Evolutionary conservation across 1,140 invertebrate species (phyloP).

Genomic region (Drosophila orena): DNA sequence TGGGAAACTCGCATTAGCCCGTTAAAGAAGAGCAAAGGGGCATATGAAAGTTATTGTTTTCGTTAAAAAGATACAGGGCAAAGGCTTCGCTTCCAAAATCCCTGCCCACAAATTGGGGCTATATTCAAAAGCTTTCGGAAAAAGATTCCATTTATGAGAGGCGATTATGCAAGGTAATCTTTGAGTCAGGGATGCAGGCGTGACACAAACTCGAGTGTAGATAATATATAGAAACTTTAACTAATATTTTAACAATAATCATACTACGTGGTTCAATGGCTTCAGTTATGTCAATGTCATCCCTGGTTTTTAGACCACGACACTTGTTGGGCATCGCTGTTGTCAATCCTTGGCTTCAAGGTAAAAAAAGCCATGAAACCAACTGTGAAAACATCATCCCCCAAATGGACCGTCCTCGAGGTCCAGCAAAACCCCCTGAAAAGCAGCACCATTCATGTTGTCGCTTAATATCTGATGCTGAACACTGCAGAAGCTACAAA

Average conservation of each 20-base stretch:
- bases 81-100: not conserved
- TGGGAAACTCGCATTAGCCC: slow-evolving; percentile 77
- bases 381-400: slow-evolving; percentile 26
- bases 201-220: not conserved
- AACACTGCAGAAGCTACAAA: slow-evolving; percentile 43
- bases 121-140: slow-evolving; percentile 41
- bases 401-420: slow-evolving; percentile 11
- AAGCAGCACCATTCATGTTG: slow-evolving; percentile 16
- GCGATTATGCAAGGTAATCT: not conserved
- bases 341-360: not conserved
- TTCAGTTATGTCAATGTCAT: not conserved
- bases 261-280: not conserved
- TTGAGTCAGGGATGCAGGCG: not conserved
- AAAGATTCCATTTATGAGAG: slow-evolving; percentile 14
- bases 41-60: slow-evolving; percentile 66
- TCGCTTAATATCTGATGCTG: slow-evolving; percentile 39
- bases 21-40: slow-evolving; percentile 48
- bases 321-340: slow-evolving; percentile 36
- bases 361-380: slow-evolving; percentile 26
- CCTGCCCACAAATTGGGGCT: slow-evolving; percentile 4
- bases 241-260: no score
- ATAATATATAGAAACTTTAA: not conserved
- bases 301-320: not conserved
- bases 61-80: slow-evolving; percentile 28
- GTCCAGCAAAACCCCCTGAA: not conserved